Evolutionary conservation across 2,888 invertebrate species (phyloP).

Genomic region (Conus canariensis): DNA sequence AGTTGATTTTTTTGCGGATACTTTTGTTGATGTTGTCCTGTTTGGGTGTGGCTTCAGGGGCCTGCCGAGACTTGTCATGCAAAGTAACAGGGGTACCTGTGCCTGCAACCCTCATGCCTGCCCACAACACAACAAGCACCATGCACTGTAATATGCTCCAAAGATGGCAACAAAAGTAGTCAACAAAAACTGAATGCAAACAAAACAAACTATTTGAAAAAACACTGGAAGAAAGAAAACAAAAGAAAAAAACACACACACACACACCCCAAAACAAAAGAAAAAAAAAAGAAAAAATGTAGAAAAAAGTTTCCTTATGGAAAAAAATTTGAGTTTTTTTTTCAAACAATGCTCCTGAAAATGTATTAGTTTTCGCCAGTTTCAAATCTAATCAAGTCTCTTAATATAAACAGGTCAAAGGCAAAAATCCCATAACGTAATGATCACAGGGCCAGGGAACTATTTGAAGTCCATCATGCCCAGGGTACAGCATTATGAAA

Average conservation of each 20-base stretch:
- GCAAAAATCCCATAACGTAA: not conserved
- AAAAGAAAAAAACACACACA: not conserved
- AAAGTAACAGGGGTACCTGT: slow-evolving; percentile 63
- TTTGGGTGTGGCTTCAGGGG: slow-evolving; percentile 60
- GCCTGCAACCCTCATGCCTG: slow-evolving; percentile 31
- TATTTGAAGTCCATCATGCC: no score
- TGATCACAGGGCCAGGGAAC: not conserved
- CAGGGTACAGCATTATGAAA: no score
- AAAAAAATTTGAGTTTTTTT: no score
- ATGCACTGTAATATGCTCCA: not conserved
- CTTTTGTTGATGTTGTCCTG: slow-evolving; percentile 57
- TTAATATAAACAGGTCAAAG: no score
- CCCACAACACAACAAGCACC: not conserved
- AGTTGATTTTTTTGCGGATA: slow-evolving; percentile 62
- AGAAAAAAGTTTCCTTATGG: no score
- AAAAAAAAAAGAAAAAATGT: no score
- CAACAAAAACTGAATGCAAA: not conserved
- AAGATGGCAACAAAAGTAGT: not conserved
- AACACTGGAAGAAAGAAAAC: not conserved
- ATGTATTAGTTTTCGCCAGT: no score
- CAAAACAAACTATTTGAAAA: not conserved
- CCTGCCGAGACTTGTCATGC: slow-evolving; percentile 49
- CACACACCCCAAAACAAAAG: no score
- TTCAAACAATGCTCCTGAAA: no score
- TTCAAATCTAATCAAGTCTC: no score